Evolutionary conservation across 2,113 vertebrate species (phyloP), one percentile per base, ranked within the genome.

Genomic region (Morone chrysops): DNA sequence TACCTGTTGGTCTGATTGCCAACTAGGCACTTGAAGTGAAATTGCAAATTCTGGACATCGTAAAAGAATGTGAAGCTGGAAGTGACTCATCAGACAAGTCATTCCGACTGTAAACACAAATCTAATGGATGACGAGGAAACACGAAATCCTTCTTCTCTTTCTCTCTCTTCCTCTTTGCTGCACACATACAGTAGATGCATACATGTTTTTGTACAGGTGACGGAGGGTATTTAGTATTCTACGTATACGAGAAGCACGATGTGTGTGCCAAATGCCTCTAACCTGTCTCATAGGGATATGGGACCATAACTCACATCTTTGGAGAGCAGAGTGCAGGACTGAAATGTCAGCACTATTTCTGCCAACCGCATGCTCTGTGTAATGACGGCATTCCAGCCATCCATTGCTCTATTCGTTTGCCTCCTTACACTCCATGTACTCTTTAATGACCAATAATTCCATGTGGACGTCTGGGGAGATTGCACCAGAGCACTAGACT

Each of bases 291-390:
- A 56, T 51, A 60, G 81, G 84, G 60, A 80, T 82, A 78, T 63
- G 76, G 83, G 83, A 88, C 86, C 82, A 87, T 93, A 92, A 94
- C 78, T 92, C 88, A 88, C 40, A 5, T 86, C 85, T 75, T 69
- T 47, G 71, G 81, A 87, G 86, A 90, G 89, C 87, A 72, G 81
- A 88, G 80, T 70, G 80, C 83, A 62, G 81, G 68, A 89, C 87
- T 93, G 92, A 73, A 92, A 90, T 69, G 90, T 93, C 94, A 93
- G 93, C 93, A 93, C 70, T 91, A 85, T 94, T 92, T 87, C 87
- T 92, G 91, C 92, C 90, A 87, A 84, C 88, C 63, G 76, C 85
- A 85, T 83, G 87, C 82, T 92, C 88, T 79, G 73, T 67, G 70
- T 87, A 89, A 91, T 89, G 92, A 92, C 88, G 74, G 75, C 85